A percentile compares a stretch with the other conserved stretches of the same genome.
Evolutionary conservation across 2,113 vertebrate genomes (phyloP).

Genomic region (Chrysemys picta): DNA sequence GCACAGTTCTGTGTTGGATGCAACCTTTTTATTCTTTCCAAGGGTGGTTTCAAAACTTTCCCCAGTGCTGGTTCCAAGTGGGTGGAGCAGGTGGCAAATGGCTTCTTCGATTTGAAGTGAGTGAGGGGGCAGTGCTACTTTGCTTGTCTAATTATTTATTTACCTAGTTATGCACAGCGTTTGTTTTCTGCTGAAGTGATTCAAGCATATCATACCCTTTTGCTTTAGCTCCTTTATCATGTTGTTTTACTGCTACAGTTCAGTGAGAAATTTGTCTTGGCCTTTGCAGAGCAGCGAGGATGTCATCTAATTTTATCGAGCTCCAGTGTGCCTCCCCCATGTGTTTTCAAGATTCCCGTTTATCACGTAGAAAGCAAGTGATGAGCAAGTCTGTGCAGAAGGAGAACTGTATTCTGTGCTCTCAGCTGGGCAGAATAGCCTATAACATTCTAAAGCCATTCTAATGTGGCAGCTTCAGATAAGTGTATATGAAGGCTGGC

Average conservation of each 20-base stretch:
- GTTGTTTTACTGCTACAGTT: constrained; percentile 34
- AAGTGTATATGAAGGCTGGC: background rate
- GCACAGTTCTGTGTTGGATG: background rate
- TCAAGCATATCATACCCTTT: constrained; percentile 52
- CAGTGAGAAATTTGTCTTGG: constrained; percentile 51
- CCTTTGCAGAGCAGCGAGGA: constrained; percentile 17
- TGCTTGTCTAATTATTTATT: constrained; percentile 47
- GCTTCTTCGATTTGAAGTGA: constrained; percentile 53
- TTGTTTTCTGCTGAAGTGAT: constrained; percentile 52
- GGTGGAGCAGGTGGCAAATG: constrained; percentile 23
- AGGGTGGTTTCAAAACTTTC: constrained; percentile 33
- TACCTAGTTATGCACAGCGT: constrained; percentile 40
- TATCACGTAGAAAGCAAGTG: background rate
- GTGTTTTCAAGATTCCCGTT: constrained; percentile 9
- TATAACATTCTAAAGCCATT: background rate
- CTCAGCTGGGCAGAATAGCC: background rate
- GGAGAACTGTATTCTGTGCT: background rate
- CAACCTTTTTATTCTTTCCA: constrained; percentile 11
- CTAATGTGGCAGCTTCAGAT: background rate
- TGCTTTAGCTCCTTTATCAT: constrained; percentile 53
- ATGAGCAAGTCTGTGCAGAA: background rate
- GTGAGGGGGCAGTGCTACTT: constrained; percentile 32
- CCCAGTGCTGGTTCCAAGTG: constrained; percentile 5
- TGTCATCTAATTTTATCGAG: constrained; percentile 19
- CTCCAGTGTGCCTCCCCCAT: background rate